Evolutionary conservation across 2,888 invertebrate genomes (phyloP).

Genomic region (Lysandra bellargus): DNA sequence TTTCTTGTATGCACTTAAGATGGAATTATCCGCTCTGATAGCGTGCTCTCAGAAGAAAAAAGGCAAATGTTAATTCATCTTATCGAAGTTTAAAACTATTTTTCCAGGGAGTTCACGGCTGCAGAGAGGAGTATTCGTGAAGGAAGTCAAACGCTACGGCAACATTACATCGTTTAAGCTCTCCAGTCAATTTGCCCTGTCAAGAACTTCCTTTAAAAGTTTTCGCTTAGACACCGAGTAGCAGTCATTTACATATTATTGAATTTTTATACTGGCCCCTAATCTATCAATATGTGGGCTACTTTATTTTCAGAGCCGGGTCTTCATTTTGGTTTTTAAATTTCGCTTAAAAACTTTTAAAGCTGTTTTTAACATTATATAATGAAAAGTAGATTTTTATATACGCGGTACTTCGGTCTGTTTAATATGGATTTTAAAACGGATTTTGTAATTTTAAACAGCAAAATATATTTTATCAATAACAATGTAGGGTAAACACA

Average conservation of each 20-base stretch:
- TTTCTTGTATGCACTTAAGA: not conserved
- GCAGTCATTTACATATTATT: conserved; percentile 77
- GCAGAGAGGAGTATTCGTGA: conserved; percentile 34
- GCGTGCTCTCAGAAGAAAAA: not conserved
- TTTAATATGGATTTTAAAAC: not conserved
- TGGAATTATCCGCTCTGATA: not conserved
- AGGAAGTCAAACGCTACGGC: conserved; percentile 41
- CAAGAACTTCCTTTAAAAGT: conserved; percentile 69
- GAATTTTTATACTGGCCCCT: conserved; percentile 76
- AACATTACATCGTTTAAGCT: conserved; percentile 47
- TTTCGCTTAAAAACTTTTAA: conserved; percentile 3
- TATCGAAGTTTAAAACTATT: conserved; percentile 14
- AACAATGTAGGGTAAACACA: too few relatives aligned
- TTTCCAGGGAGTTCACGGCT: conserved; percentile 27
- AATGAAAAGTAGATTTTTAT: not conserved
- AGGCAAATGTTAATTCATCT: not conserved
- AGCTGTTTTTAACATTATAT: not conserved
- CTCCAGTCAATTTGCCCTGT: conserved; percentile 65
- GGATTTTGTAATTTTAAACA: too few relatives aligned
- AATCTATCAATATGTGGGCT: conserved; percentile 52
- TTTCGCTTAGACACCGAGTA: conserved; percentile 63
- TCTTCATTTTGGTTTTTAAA: conserved; percentile 21
- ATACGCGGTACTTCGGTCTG: not conserved
- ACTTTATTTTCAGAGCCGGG: conserved; percentile 38
- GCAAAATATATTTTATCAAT: too few relatives aligned